Evolutionary conservation across 2,888 invertebrate species (phyloP), one percentile per base, ranked within the genome.

Genomic region (Harpagoxenus sublaevis): DNA sequence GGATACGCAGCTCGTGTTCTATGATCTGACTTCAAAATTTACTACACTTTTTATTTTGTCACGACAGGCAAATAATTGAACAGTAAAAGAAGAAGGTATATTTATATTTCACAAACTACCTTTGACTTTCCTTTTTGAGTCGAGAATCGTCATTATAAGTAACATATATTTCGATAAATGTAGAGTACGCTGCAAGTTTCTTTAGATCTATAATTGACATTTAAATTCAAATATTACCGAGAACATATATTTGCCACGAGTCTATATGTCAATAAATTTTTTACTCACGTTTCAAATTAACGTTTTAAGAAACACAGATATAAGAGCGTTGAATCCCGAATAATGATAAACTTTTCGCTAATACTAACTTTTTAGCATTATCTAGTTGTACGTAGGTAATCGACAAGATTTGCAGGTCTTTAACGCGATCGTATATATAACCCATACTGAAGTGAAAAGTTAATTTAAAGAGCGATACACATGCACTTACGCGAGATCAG

Each of bases 1-100:
- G 86, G 77, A 83, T 85, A 45, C 74, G 51, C 23, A 23, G 23
- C 53, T 70, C 45, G 31, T 53, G 45, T 65, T 85, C 77, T 83
- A 68, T 51, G 35, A 23, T 23, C 62, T 53, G 66, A 84, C 73
- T 73, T 81, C 60, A 48, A 73, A 81, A 81, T 51, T 73, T 60
- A 73, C 15, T n/a, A 70, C n/a, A 55, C 23, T 48, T 12, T 55
- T 81, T 18, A 48, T 28, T 81, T 73, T 60, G 35, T 81, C n/a
- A 73, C 42, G 18, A 23, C 10, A 48, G 23, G 15, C 23, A 81
- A 73, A 55, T 28, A 70, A 79, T n/a, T 51, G 48, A 81, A 51
- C 12, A 15, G 9, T 3, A 23, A 48, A 39, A 23, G 8, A 60
- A 35, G 31, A 57, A 71, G 15, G 12, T 28, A 42, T 68, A 42